phyloP scores from a whole-genome alignment of 2,797 vertebrate genomes.

The Rhadinocentrus ornatus region DNA sequence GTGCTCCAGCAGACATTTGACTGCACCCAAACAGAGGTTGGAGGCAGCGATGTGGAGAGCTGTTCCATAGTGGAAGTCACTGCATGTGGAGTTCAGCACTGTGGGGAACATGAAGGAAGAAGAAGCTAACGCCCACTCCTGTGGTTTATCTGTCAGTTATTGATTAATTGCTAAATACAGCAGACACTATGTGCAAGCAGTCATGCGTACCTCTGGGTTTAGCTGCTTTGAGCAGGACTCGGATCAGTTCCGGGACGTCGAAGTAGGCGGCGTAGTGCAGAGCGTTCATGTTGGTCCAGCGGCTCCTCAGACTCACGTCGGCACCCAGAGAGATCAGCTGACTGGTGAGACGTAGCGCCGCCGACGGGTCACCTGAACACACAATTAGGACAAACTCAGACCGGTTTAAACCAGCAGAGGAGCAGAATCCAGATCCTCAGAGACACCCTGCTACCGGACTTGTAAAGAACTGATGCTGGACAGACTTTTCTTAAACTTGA shows the following conservation, averaged over 20 bases:
- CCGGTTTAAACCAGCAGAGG: neutral
- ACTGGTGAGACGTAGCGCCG: constrained; percentile 87
- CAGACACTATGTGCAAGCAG: neutral
- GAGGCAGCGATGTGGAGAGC: constrained; percentile 95
- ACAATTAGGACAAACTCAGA: fast-evolving
- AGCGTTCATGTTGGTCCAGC: constrained; percentile 96
- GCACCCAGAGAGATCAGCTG: constrained; percentile 89
- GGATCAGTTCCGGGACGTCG: constrained; percentile 91
- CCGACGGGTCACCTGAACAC: constrained; percentile 86
- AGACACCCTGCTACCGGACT: too few relatives aligned
- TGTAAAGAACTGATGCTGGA: too few relatives aligned
- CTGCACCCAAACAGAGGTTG: constrained; percentile 92
- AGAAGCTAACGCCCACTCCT: neutral
- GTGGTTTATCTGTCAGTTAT: neutral
- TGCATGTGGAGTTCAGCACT: constrained; percentile 95
- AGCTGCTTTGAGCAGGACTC: constrained; percentile 87
- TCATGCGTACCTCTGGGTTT: constrained; percentile 84
- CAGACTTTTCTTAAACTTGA: too few relatives aligned
- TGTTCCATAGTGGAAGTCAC: constrained; percentile 91
- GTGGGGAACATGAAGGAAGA: constrained; percentile 25
- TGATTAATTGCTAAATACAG: neutral
- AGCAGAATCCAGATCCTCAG: too few relatives aligned
- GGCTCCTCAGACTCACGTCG: constrained; percentile 90
- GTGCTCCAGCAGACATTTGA: constrained; percentile 93
- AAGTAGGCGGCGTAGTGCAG: constrained; percentile 95